Evolutionary conservation across 1,140 invertebrate genomes (phyloP), one percentile per base, ranked within the genome.

Genomic region (Dufourea novaeangliae): DNA sequence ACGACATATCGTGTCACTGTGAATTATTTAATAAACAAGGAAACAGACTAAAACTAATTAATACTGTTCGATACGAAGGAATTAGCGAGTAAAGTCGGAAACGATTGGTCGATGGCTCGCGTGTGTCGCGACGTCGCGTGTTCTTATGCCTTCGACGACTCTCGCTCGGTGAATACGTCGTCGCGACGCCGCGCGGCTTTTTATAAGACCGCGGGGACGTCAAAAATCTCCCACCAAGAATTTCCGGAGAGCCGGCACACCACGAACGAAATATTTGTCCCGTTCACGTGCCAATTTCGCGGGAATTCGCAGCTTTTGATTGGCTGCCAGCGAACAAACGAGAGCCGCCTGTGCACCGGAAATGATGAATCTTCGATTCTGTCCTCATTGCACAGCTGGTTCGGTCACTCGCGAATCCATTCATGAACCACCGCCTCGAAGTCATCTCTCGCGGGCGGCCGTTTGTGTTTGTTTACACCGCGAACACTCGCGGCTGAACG

Each of bases 141-240:
- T 46, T 39, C 63, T 29, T 39, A 83, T 64, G 56, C 75, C 54
- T 73, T 32, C n/a, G 61, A 64, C 77, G 84, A 56, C 82, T 79
- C 79, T 79, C 80, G 72, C 82, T 76, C 84, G 72, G 86, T 83
- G 87, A 91, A 88, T 91, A 88, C 82, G 75, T 75, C 83, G 80
- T 86, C 82, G 69, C 85, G 78, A 88, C 56, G 85, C 73, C 39
- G 61, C n/a, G 78, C 86, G 82, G 83, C 88, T 91, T 90, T 91
- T 91, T 91, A 91, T 91, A 91, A 89, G 87, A 86, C 82, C 77
- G 84, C 62, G 34, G 71, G 86, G 72, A 87, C 83, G 80, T 86
- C 86, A 80, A 88, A 85, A 85, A 70, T 70, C 86, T 85, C 83
- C 83, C 81, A 74, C 81, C 80, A 74, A 80, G 67, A 56, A 59